These are phyloP conservation scores for Ailurus styani DNA, from an alignment of 2,113 vertebrate species.

Conservation along the genomic window DNA sequence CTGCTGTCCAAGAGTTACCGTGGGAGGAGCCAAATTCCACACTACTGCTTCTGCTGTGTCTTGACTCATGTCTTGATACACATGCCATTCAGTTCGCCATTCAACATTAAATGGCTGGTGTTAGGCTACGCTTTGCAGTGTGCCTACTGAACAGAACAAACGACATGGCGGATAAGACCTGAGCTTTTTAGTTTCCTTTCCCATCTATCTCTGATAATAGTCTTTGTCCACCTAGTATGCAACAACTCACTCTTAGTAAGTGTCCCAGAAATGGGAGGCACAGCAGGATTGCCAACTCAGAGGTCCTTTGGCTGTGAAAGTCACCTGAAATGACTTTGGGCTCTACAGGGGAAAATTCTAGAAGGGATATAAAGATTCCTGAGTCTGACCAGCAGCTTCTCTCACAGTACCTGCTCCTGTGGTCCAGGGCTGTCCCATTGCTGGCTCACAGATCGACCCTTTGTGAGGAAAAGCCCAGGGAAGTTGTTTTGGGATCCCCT, in stretches of 20 bases:
- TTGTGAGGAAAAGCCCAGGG: background rate
- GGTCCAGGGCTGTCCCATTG: background rate
- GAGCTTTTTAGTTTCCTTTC: background rate
- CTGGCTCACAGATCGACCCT: background rate
- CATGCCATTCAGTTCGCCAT: background rate
- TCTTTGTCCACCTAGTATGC: background rate
- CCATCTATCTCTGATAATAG: background rate
- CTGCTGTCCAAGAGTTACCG: background rate
- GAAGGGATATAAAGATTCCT: background rate
- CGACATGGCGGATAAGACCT: background rate
- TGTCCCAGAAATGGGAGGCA: background rate
- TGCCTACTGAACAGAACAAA: background rate
- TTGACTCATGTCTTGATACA: background rate
- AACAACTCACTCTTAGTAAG: background rate
- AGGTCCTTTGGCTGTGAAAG: background rate
- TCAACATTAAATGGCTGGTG: background rate
- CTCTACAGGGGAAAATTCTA: background rate
- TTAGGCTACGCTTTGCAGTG: fast-evolving
- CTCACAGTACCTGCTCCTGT: background rate
- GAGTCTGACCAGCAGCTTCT: background rate
- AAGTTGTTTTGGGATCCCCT: background rate
- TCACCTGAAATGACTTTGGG: background rate
- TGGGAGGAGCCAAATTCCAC: background rate
- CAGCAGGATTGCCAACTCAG: background rate
- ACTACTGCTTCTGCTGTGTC: background rate